Base-by-base conservation (phyloP, 2,888 invertebrate species). In the Papilio elwesi region DNA sequence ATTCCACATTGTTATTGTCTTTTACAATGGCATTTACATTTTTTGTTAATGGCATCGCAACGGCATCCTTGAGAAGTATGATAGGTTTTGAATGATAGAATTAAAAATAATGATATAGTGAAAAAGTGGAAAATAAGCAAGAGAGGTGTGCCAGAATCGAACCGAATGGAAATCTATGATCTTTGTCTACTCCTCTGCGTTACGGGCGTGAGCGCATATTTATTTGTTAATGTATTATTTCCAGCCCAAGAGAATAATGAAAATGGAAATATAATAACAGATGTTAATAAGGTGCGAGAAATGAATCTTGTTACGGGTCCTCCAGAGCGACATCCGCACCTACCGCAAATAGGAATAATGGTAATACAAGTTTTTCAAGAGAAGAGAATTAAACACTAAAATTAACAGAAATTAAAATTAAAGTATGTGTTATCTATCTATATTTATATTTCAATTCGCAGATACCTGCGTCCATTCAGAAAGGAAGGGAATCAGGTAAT, bases 221-320 rank as follows among this genome's bases (percentile, higher is more conserved):
- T 26, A 4, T 26, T 26, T 5, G n/a, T n/a, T n/a, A n/a, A n/a
- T 0, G n/a, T 38, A n/a, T n/a, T 59, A 59, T n/a, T 57, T 59
- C 11, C 38, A 59, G 59, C 13, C n/a, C 36, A 59, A 59, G 59
- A 59, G n/a, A 13, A 8, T 13, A 38, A 2, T n/a, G 13, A n/a
- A 59, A 59, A 59, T 59, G 13, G 38, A 59, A 59, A 59, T n/a
- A n/a, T n/a, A 8, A n/a, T 38, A 59, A 51, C n/a, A n/a, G 38
- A 59, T 59, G 4, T 59, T 9, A n/a, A 59, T 38, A 38, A 59
- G 38, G 38, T 59, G 9, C 36, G 38, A n/a, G 59, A 59, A 38
- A 59, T 59, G 13, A n/a, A 9, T 8, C 36, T 38, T n/a, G n/a
- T 59, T n/a, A 36, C 59, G 3, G 38, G n/a, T 36, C 59, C 36